These are phyloP conservation scores for Melanitta fusca DNA, from an alignment of 2,797 vertebrate species.

Conservation along the genomic window DNA sequence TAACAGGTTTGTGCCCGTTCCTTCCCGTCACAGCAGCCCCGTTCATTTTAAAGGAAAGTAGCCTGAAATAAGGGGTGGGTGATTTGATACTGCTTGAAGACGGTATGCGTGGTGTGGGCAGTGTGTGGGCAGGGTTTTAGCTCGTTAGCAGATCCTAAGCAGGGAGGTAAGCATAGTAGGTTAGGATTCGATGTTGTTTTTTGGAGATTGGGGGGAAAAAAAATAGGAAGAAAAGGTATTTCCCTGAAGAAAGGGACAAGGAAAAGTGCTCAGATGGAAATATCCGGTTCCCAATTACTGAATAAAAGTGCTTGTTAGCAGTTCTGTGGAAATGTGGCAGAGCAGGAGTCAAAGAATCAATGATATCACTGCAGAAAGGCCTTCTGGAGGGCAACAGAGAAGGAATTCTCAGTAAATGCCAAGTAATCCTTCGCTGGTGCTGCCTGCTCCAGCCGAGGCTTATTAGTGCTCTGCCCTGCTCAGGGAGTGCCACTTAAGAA, in stretches of 20 bases:
- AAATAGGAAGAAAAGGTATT: fast-evolving
- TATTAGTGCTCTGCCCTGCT: not conserved
- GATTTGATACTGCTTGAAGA: not conserved
- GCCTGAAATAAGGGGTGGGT: not conserved
- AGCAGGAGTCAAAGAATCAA: not conserved
- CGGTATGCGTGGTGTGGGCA: not conserved
- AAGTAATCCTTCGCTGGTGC: not conserved
- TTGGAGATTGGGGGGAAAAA: fast-evolving
- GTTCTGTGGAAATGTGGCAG: not conserved
- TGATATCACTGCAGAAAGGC: not conserved
- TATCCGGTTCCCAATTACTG: not conserved
- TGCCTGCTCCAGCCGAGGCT: not conserved
- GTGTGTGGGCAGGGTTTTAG: not conserved
- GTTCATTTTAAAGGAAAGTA: fast-evolving
- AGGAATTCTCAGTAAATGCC: not conserved
- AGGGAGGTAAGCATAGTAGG: not conserved
- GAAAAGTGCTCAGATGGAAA: not conserved
- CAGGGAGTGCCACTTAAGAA: not conserved
- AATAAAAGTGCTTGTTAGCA: not conserved
- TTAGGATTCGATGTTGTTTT: fast-evolving
- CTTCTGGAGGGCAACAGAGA: not conserved
- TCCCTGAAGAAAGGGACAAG: fast-evolving
- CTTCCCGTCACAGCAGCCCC: fast-evolving
- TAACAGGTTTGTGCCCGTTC: not conserved
- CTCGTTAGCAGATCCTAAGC: not conserved